Conservation (phyloP, 2,888 invertebrate genomes). For the Aspidiotus rigidus region DNA sequence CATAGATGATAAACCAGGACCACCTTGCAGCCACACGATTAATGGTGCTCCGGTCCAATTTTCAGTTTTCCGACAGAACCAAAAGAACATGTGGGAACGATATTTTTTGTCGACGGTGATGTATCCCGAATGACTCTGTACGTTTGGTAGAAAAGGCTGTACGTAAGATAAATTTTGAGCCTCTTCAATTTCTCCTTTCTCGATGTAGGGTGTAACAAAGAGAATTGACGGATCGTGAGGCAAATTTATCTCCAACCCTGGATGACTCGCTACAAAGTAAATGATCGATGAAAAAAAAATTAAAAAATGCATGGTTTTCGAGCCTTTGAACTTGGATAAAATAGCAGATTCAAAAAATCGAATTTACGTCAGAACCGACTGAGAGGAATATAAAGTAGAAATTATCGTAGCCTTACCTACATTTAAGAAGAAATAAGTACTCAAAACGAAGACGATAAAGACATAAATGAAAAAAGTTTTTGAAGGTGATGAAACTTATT, state of each 20-base stretch:
- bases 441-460: no score
- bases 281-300: background rate
- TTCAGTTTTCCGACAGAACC: background rate
- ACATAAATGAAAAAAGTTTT: no score
- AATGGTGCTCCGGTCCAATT: background rate
- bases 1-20: background rate
- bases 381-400: background rate
- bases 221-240: background rate
- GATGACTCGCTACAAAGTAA: background rate
- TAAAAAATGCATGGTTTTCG: background rate
- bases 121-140: background rate
- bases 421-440: no score
- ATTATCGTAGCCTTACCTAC: no score
- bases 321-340: background rate
- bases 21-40: background rate
- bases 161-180: background rate
- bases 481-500: no score
- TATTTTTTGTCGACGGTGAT: background rate
- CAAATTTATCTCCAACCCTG: no score
- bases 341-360: background rate
- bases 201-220: background rate
- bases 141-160: background rate
- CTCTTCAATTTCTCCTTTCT: background rate
- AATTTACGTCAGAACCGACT: background rate
- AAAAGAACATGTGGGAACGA: background rate